A percentile compares a stretch with the other conserved stretches of the same genome.
phyloP scores from a whole-genome alignment of 1,140 invertebrate species.

The Anoplophora glabripennis region DNA sequence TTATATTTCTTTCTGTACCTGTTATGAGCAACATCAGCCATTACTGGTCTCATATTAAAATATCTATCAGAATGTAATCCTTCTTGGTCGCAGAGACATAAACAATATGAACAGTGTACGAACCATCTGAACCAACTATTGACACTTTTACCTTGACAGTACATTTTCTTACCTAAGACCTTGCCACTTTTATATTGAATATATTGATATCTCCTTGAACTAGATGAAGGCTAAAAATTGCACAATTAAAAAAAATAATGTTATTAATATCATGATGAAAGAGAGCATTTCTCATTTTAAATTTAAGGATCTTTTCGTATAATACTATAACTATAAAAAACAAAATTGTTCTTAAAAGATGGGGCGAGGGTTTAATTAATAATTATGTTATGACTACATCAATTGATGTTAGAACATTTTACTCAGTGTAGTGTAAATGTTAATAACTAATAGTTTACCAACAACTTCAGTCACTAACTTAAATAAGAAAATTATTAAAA shows the following conservation, averaged over 20 bases:
- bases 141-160: constrained; percentile 63
- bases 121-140: constrained; percentile 82
- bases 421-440: too few relatives aligned
- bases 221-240: constrained; percentile 1
- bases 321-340: too few relatives aligned
- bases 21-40: constrained; percentile 64
- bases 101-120: constrained; percentile 84
- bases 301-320: too few relatives aligned
- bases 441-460: too few relatives aligned
- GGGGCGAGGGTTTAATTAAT: too few relatives aligned
- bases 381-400: too few relatives aligned
- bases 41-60: constrained; percentile 67
- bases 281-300: too few relatives aligned
- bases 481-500: too few relatives aligned
- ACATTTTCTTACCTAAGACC: constrained; percentile 56
- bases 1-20: constrained; percentile 57
- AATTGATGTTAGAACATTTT: too few relatives aligned
- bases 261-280: too few relatives aligned
- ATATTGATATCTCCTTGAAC: constrained; percentile 66
- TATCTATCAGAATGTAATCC: constrained; percentile 68
- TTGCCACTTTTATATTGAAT: constrained; percentile 77
- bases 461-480: too few relatives aligned
- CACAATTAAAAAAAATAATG: background rate
- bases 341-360: too few relatives aligned
- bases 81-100: constrained; percentile 80